Conservation (phyloP, 2,888 invertebrate genomes). For the Platycheirus albimanus region DNA sequence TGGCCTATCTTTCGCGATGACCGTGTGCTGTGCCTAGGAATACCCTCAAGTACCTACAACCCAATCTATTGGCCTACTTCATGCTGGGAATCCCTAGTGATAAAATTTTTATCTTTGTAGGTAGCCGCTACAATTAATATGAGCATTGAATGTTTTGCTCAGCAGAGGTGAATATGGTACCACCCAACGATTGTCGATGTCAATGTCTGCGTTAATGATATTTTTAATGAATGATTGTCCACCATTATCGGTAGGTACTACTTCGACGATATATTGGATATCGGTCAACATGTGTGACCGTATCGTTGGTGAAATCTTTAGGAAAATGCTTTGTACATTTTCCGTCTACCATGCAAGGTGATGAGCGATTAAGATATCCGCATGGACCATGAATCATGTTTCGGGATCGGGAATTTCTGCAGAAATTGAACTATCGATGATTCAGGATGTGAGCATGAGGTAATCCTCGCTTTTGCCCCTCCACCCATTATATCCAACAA, state of each 20-base stretch:
- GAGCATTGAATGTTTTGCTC: slow-evolving; percentile 76
- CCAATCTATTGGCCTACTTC: too few species aligned
- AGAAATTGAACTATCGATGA: background rate
- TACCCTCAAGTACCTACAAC: too few species aligned
- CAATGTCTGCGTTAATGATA: slow-evolving; percentile 16
- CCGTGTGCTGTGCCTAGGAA: too few species aligned
- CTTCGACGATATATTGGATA: slow-evolving; percentile 76
- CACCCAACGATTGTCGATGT: slow-evolving; percentile 77
- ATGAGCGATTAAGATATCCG: slow-evolving; percentile 71
- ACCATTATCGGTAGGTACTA: slow-evolving; percentile 2
- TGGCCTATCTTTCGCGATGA: too few species aligned
- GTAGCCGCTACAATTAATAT: too few species aligned
- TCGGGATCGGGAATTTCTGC: slow-evolving; percentile 14
- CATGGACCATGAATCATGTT: slow-evolving; percentile 80
- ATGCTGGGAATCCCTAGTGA: too few species aligned
- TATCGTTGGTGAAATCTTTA: slow-evolving; percentile 73
- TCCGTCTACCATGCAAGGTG: slow-evolving; percentile 76
- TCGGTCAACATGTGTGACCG: slow-evolving; percentile 75
- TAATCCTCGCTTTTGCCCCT: too few species aligned
- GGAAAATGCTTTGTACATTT: slow-evolving; percentile 76
- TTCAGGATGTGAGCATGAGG: too few species aligned
- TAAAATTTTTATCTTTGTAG: too few species aligned
- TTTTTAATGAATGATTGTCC: background rate
- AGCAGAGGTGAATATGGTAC: slow-evolving; percentile 78
- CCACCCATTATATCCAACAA: too few species aligned